Conservation (phyloP, 2,113 vertebrate genomes). For the Upupa epops region DNA sequence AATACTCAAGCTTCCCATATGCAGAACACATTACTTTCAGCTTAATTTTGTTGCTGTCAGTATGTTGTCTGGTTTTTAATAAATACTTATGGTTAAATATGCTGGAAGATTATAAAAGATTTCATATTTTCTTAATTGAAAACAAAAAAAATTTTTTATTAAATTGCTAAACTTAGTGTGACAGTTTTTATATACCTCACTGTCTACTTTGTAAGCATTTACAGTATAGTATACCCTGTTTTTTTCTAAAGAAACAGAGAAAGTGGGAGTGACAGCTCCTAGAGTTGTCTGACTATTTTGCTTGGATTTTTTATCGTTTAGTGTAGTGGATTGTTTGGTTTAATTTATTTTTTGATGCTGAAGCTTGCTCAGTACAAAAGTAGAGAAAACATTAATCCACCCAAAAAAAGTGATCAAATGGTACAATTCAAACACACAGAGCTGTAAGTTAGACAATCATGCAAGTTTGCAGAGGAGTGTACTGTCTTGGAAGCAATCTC, state of each 20-base stretch:
- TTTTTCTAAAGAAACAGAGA: background rate
- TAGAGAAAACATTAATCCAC: background rate
- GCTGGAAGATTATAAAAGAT: background rate
- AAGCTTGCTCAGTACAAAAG: background rate
- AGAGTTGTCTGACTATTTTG: background rate
- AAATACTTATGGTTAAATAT: background rate
- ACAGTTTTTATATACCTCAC: background rate
- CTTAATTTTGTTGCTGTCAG: background rate
- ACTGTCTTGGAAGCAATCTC: background rate
- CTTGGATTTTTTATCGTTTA: background rate
- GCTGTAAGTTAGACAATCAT: background rate
- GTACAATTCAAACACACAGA: background rate
- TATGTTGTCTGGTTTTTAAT: background rate
- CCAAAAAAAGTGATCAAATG: background rate
- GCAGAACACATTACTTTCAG: background rate
- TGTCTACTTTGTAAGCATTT: background rate
- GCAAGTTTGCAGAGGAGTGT: background rate
- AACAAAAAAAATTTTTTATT: background rate
- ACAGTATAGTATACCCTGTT: background rate
- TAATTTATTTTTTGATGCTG: background rate
- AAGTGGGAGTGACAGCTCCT: background rate
- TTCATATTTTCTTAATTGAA: background rate
- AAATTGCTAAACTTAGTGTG: background rate
- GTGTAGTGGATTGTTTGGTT: background rate
- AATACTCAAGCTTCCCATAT: background rate